Evolutionary conservation across 2,888 invertebrate genomes (phyloP), one percentile per base, ranked within the genome.

Genomic region (Andrena dorsata): DNA sequence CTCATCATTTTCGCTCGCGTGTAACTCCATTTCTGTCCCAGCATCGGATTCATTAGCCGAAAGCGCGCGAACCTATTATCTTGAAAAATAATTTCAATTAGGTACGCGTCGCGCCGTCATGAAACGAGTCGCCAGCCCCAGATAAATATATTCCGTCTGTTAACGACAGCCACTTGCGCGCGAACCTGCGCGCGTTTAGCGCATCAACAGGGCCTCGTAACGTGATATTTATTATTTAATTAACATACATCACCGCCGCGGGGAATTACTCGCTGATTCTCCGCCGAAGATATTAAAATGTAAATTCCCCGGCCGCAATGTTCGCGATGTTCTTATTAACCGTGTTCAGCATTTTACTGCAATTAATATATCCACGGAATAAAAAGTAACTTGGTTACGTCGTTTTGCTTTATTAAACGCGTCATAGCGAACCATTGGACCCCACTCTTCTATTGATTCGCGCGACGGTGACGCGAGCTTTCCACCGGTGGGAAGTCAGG

Each of bases 121-220:
- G 84, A 89, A 88, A 88, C 76, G 84, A 80, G 79, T 88, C 84
- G 86, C 80, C 87, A 87, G 87, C 88, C 78, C 82, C 71, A 81
- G 78, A 82, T 84, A 86, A 88, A 86, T 86, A 86, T 86, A 90
- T 88, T 88, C 84, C 80, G 74, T 72, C 79, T 85, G 85, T 70
- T 82, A 85, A 85, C 82, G 76, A 80, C 76, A 56, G 61, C 35
- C 66, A 76, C 23, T 16, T 20, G 10, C 13, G 10, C 68, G 64
- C 75, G 76, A 73, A 65, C 75, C 82, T 84, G 85, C 86, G 85
- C 82, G 78, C 69, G 70, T 85, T 90, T 89, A 86, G 88, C 89
- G 90, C 91, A 90, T 91, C 89, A 90, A 90, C 90, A 78, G 82
- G 85, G 30, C 60, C 51, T 69, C 65, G 60, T 79, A 75, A 80